Evolutionary conservation across 2,113 vertebrate genomes (phyloP).

Genomic region (Edolisoma coerulescens): DNA sequence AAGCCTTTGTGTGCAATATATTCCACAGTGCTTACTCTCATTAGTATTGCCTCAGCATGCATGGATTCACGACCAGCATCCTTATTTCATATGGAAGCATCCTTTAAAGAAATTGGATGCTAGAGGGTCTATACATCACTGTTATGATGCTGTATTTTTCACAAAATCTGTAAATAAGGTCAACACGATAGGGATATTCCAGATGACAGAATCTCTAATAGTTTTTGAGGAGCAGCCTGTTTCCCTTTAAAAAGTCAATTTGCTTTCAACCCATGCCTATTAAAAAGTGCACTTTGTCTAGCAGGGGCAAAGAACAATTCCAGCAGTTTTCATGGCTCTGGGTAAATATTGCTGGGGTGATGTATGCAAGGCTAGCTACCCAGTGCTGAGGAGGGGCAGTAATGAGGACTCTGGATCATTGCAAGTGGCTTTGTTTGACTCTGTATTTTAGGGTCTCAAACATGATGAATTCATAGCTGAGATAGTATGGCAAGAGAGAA

Average conservation of each 20-base stretch:
- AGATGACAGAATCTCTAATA: slow-evolving; percentile 66
- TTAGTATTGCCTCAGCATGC: slow-evolving; percentile 51
- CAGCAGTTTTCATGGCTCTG: not conserved
- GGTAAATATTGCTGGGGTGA: slow-evolving; percentile 31
- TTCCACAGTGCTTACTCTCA: slow-evolving; percentile 37
- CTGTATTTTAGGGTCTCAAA: slow-evolving; percentile 25
- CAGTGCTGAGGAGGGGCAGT: not conserved
- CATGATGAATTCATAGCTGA: slow-evolving; percentile 22
- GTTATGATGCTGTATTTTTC: slow-evolving; percentile 70
- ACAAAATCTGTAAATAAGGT: slow-evolving; percentile 71
- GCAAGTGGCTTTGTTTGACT: slow-evolving; percentile 29
- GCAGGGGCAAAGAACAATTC: slow-evolving; percentile 21
- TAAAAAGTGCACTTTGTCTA: slow-evolving; percentile 38
- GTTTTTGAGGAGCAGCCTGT: slow-evolving; percentile 64
- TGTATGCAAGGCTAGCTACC: slow-evolving; percentile 1
- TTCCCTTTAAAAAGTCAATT: slow-evolving; percentile 63
- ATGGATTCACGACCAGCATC: slow-evolving; percentile 50
- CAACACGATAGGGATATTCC: slow-evolving; percentile 61
- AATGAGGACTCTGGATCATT: slow-evolving; percentile 41
- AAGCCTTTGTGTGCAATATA: slow-evolving; percentile 50
- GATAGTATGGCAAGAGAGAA: not conserved
- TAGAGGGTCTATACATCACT: slow-evolving; percentile 67
- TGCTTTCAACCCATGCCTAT: slow-evolving; percentile 44
- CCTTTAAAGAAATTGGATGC: slow-evolving; percentile 67
- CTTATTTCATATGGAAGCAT: slow-evolving; percentile 50